Evolutionary conservation across 53 echinoderm and acorn worm genomes (phyloP), one percentile per base, ranked within the genome.

Genomic region (Echinarachnius parma): DNA sequence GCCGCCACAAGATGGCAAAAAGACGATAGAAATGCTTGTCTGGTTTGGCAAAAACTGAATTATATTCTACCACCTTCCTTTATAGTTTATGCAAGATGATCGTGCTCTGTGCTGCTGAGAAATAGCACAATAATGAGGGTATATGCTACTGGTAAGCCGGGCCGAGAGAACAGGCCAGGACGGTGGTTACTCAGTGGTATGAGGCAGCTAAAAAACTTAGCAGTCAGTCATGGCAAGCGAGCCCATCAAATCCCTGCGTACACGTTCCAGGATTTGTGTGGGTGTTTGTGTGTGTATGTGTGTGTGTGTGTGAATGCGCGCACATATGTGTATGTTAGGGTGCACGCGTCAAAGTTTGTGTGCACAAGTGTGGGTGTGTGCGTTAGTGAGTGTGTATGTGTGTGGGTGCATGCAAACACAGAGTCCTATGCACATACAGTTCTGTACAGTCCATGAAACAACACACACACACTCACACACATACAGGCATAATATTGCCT

Each of bases 121-220:
- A 65, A 13, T 13, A 39, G 39, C 39, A 9, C 7, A 39, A 65
- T 37, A 46, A 34, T 50, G 68, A 32, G 52, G 68, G 68, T 31
- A 68, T 53, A 52, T 34, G 68, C 31, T 68, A 52, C 29, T 32
- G 34, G 68, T 31, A 50, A 52, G 50, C 50, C 28, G 68, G 52
- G 68, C 68, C 68, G 31, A 34, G 21, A 32, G 68, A 2, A 68
- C 68, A 68, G 68, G 68, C 68, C 31, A 49, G 68, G 34, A 50
- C 34, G 31, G 52, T 29, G 52, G 68, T 68, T 52, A 32, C 20
- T 34, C 4, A 32, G 18, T 30, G 68, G 32, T 68, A 68, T 68
- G 68, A 52, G 52, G 30, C 68, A 14, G 46, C 47, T 5, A 31
- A 45, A 34, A n/a, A 25, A 23, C 39, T 28, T 30, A 46, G 65